Conservation (phyloP, 2,888 invertebrate genomes). For the Calameuta pallipes region DNA sequence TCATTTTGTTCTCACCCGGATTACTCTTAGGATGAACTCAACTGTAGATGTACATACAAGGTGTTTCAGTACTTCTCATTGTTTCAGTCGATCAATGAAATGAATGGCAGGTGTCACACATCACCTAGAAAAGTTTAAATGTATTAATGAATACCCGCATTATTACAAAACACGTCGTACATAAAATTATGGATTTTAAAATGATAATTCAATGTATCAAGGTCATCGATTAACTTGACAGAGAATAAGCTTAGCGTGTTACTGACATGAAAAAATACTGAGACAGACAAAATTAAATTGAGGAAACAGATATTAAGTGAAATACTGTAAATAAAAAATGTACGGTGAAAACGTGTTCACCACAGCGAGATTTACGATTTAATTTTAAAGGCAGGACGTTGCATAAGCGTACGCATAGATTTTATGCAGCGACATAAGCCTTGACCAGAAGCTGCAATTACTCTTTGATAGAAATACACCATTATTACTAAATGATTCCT, state of each 20-base stretch:
- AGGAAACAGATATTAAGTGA: background rate
- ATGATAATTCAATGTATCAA: background rate
- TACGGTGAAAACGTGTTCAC: background rate
- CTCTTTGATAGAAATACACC: constrained; percentile 1
- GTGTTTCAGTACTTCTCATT: background rate
- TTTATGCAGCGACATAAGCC: constrained; percentile 12
- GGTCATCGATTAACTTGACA: background rate
- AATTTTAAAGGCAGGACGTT: constrained; percentile 7
- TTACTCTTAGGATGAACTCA: background rate
- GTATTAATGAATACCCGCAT: background rate
- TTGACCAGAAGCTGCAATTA: constrained; percentile 20
- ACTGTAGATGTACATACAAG: background rate
- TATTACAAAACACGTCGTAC: background rate
- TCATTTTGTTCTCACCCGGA: background rate
- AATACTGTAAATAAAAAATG: background rate
- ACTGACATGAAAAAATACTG: background rate
- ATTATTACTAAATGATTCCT: constrained; percentile 9
- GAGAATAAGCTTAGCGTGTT: background rate
- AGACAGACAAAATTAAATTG: background rate
- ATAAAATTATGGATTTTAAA: background rate
- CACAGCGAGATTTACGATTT: background rate
- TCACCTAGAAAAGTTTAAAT: background rate
- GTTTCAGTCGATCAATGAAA: background rate
- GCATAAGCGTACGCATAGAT: constrained; percentile 13
- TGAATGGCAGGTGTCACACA: background rate